Percentiles rank a stretch among this genome's conserved stretches.
phyloP scores from a whole-genome alignment of 1,140 invertebrate species.

The Diorhabda carinulata region DNA sequence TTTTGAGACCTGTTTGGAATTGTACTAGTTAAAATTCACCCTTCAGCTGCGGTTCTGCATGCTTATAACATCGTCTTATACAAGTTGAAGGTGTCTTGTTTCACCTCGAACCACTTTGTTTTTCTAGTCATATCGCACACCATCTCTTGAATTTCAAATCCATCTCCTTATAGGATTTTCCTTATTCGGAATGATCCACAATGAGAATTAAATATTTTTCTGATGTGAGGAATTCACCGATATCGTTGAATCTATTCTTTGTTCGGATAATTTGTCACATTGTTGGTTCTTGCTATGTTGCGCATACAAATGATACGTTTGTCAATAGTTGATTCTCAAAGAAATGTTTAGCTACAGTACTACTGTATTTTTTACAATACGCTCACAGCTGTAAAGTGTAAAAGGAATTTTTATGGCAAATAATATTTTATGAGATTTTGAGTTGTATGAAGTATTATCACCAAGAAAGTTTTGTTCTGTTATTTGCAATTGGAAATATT shows the following conservation, averaged over 20 bases:
- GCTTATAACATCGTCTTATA: conserved; percentile 16
- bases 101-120: conserved; percentile 28
- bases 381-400: too few relatives aligned
- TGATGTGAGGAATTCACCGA: conserved; percentile 15
- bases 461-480: too few relatives aligned
- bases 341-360: too few relatives aligned
- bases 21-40: too few relatives aligned
- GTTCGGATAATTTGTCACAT: conserved; percentile 22
- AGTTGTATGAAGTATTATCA: too few relatives aligned
- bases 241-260: conserved; percentile 6
- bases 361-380: too few relatives aligned
- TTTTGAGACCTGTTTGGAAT: too few relatives aligned
- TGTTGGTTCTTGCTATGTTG: conserved; percentile 5
- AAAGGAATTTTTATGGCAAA: too few relatives aligned
- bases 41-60: background rate
- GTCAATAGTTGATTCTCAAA: background rate
- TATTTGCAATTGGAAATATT: too few relatives aligned
- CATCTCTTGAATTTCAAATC: conserved; percentile 20
- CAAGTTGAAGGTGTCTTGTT: conserved; percentile 23
- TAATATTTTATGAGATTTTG: too few relatives aligned
- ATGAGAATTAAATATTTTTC: conserved; percentile 24
- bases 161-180: conserved; percentile 15
- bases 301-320: conserved; percentile 12
- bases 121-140: conserved; percentile 23
- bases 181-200: conserved; percentile 11